These are phyloP conservation scores for Tangara arthus DNA, from an alignment of 2,797 vertebrate species.

Conservation along the genomic window DNA sequence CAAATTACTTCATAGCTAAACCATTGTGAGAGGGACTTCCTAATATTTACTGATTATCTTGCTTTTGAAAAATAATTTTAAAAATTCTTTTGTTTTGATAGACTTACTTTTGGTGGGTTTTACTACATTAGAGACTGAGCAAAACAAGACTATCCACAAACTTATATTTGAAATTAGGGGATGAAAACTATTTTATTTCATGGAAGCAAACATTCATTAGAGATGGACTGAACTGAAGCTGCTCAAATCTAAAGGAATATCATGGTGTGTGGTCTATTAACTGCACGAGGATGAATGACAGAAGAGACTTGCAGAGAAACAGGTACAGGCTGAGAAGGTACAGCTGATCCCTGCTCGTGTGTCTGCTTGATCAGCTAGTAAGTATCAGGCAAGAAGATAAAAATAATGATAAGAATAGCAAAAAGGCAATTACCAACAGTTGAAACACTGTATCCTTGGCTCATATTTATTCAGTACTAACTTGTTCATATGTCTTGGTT, in stretches of 20 bases:
- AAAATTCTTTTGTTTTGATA: neutral
- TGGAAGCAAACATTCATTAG: neutral
- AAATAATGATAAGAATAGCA: neutral
- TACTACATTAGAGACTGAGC: neutral
- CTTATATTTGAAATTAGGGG: neutral
- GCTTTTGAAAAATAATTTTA: neutral
- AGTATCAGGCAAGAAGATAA: neutral
- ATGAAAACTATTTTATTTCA: neutral
- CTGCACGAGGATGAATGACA: neutral
- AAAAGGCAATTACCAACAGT: neutral
- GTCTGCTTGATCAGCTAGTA: neutral
- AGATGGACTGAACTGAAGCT: neutral
- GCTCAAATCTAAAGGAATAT: neutral
- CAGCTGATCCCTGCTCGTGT: neutral
- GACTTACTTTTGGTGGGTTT: neutral
- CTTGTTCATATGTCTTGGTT: neutral
- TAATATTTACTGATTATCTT: neutral
- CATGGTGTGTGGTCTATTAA: neutral
- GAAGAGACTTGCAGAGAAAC: neutral
- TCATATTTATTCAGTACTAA: neutral
- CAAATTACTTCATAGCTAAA: neutral
- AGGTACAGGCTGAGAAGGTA: neutral
- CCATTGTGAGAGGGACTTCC: rapidly evolving
- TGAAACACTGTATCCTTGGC: neutral
- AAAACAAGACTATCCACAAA: neutral